These are phyloP conservation scores for Prietella phreatophila DNA, from an alignment of 2,113 vertebrate genomes.

Conservation along the genomic window DNA sequence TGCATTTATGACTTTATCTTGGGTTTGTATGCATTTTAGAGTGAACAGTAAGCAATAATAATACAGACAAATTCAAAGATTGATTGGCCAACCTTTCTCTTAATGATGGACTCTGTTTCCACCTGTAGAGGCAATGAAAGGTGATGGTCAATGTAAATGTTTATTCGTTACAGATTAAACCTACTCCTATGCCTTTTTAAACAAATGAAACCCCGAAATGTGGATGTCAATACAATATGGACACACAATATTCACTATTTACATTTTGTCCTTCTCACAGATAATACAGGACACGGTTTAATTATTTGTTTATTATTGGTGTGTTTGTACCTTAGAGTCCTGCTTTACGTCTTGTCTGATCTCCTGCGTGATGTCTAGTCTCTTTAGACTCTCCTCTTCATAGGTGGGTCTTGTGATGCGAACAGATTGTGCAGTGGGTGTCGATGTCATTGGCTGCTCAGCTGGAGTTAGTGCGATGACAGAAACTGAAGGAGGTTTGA, in stretches of 20 bases:
- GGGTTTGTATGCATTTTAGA: background rate
- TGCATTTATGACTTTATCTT: background rate
- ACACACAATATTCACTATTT: background rate
- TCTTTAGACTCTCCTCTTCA: slow-evolving; percentile 21
- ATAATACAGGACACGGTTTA: background rate
- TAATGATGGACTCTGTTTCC: slow-evolving; percentile 83
- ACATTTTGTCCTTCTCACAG: background rate
- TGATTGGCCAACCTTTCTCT: slow-evolving; percentile 87
- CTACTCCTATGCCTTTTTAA: background rate
- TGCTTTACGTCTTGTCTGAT: slow-evolving; percentile 2
- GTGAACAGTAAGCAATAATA: background rate
- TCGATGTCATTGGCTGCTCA: slow-evolving; percentile 52
- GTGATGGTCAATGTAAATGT: background rate
- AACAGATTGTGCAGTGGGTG: slow-evolving; percentile 42
- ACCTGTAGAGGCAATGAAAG: slow-evolving; percentile 71
- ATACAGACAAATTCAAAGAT: background rate
- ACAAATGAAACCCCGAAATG: background rate
- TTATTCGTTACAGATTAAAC: background rate
- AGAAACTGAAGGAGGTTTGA: background rate
- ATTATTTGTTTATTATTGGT: background rate
- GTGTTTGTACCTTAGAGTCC: slow-evolving; percentile 41
- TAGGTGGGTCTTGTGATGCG: slow-evolving; percentile 21
- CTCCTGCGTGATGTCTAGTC: slow-evolving; percentile 28
- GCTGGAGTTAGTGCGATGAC: slow-evolving; percentile 12
- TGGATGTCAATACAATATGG: background rate